Base-by-base conservation (phyloP, 2,888 invertebrate genomes). In the Omphaloscelis lunosa region DNA sequence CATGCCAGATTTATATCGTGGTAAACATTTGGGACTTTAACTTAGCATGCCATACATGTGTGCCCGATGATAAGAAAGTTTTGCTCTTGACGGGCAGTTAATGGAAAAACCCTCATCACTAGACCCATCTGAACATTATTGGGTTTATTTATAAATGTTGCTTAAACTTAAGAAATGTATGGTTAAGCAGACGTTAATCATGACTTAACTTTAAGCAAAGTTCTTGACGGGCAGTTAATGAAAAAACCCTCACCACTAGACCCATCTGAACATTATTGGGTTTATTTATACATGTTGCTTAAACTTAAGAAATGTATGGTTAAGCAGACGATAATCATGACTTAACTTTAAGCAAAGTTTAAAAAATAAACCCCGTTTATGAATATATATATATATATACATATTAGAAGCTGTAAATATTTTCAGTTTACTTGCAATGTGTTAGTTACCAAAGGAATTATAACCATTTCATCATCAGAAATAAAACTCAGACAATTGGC, bases 401-500 rank as follows among this genome's bases (percentile, higher is more conserved):
- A 11, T 9, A 3, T 56, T 5, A 56, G 56, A 5, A 56, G 56
- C n/a, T n/a, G n/a, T 56, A 56, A 23, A 23, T 11, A 11, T 53
- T 53, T 53, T 53, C 11, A 23, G 23, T 4, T 11, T n/a, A n/a
- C 27, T 17, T 29, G 2, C n/a, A 59, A 23, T n/a, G 2, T 39
- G 20, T 20, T 20, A 51, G 17, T 27, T 29, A 1, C 15, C 17
- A 23, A 61, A 45, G 0, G 17, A 17, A n/a, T n/a, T n/a, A 11
- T 0, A 56, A 39, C 12, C 17, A 75, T 63, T 20, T 70, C 11
- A 61, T 48, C 9, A 0, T 8, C 0, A 29, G 27, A 29, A 80
- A 74, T 70, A 75, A 75, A 80, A 82, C 62, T 1, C 11, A 69
- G 69, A 70, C 74, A 61, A 74, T 78, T 70, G 85, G 81, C 74